Percentiles rank a stretch among this genome's conserved stretches.
Evolutionary conservation across 2,113 vertebrate genomes (phyloP).

Genomic region (Himantopus leucocephalus): DNA sequence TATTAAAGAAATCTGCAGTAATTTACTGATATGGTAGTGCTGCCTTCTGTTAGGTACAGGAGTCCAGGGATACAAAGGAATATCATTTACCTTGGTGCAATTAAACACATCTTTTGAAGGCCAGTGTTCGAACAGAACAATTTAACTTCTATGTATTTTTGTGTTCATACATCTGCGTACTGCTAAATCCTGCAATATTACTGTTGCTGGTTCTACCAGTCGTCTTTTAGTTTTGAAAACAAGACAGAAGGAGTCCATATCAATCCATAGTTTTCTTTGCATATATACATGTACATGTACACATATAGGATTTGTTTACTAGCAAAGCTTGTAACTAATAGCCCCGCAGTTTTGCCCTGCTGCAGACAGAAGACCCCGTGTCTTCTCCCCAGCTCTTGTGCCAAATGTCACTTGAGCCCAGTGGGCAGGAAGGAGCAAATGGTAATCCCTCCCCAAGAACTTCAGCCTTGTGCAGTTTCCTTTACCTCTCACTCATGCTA

Average conservation of each 20-base stretch:
- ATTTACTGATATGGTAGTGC: not conserved
- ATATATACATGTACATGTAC: no score
- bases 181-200: not conserved
- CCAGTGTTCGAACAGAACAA: not conserved
- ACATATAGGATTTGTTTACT: not conserved
- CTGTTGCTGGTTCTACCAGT: not conserved
- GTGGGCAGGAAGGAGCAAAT: not conserved
- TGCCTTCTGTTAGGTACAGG: not conserved
- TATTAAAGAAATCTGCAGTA: not conserved
- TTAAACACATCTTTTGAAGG: not conserved
- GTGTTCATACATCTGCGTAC: not conserved
- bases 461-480: not conserved
- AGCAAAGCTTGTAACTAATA: not conserved
- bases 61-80: not conserved
- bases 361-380: not conserved
- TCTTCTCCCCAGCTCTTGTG: not conserved
- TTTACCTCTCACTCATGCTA: accelerated
- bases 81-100: not conserved
- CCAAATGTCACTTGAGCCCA: accelerated
- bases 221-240: not conserved
- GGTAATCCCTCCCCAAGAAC: not conserved
- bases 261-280: not conserved
- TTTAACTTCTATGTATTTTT: not conserved
- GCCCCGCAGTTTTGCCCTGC: not conserved
- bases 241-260: not conserved